Evolutionary conservation across 2,113 vertebrate genomes (phyloP).

Genomic region (Neolamprologus longior): DNA sequence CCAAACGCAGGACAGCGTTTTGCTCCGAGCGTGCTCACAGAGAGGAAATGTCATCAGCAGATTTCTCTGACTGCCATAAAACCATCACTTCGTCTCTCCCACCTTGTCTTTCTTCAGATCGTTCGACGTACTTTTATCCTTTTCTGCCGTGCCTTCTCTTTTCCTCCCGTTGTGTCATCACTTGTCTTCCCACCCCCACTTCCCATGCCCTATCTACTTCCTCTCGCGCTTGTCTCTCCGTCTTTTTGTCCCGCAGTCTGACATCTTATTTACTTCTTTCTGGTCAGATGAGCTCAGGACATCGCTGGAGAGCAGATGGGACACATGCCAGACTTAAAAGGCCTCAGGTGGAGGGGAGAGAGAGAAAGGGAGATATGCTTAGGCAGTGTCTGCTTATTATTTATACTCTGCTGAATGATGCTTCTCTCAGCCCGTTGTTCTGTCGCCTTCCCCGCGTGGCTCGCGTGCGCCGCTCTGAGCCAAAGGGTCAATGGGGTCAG

Average conservation of each 20-base stretch:
- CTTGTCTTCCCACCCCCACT: neutral
- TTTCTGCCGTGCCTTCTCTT: neutral
- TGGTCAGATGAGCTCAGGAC: neutral
- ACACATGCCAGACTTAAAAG: neutral
- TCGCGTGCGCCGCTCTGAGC: neutral
- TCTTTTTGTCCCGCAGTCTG: neutral
- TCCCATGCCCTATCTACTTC: neutral
- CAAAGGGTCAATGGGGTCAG: constrained; percentile 38
- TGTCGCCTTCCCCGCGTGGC: neutral
- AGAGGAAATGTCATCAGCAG: constrained; percentile 29
- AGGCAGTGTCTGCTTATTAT: constrained; percentile 35
- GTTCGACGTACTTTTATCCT: neutral
- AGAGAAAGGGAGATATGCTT: neutral
- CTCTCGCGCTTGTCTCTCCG: neutral
- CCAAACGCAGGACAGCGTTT: constrained; percentile 9
- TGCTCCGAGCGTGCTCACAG: neutral
- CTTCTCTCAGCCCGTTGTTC: constrained; percentile 6
- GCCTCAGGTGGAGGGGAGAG: constrained; percentile 36
- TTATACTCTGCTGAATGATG: constrained; percentile 13
- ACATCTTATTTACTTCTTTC: neutral
- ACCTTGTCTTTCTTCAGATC: neutral
- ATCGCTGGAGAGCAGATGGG: neutral
- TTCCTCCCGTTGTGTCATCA: neutral
- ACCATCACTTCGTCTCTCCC: neutral
- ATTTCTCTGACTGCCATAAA: neutral